Base-by-base conservation (phyloP, 2,113 vertebrate genomes). In the Eonycteris spelaea region DNA sequence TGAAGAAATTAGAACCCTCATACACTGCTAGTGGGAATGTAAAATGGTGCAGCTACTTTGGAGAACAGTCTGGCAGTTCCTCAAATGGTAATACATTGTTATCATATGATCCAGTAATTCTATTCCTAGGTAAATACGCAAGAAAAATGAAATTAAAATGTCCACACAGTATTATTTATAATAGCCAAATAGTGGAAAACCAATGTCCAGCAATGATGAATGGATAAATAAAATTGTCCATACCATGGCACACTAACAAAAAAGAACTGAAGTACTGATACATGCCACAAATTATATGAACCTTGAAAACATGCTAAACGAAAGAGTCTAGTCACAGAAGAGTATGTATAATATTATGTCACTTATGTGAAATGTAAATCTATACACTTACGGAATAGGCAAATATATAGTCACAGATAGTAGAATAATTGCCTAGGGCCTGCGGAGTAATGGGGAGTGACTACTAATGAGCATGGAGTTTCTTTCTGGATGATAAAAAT, bases 61-160 rank as follows among this genome's bases (percentile, higher is more conserved):
- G 61, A 89, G 79, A 83, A 93, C 33, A 86, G 65, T 73, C 65
- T 80, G 67, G 67, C n/a, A 82, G 33, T 95, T 91, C 53, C 82
- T 79, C 73, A 79, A 63, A 80, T 83, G 33, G 28, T 83, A 63
- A 73, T 43, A 94, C 79, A 63, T 3, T 51, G 21, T 79, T 78
- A 67, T 78, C 80, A 71, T 43, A 79, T 79, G 61, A 79, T 73
- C 80, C 43, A 63, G 18, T 51, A 95, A 86, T 78, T 71, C 71
- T 91, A 70, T 45, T 63, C 43, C 43, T 79, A 53, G 71, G 18
- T 73, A 94, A 86, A 94, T 86, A 90, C 26, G 28, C 65, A 86
- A 74, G 21, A 86, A 48, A 95, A 74, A 86, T 86, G 5, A 86
- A 94, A 94, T 75, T 16, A 71, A 89, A 89, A 87, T 61, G 51